Evolutionary conservation across 2,113 vertebrate genomes (phyloP).

Genomic region (Pogonocichla stellata): DNA sequence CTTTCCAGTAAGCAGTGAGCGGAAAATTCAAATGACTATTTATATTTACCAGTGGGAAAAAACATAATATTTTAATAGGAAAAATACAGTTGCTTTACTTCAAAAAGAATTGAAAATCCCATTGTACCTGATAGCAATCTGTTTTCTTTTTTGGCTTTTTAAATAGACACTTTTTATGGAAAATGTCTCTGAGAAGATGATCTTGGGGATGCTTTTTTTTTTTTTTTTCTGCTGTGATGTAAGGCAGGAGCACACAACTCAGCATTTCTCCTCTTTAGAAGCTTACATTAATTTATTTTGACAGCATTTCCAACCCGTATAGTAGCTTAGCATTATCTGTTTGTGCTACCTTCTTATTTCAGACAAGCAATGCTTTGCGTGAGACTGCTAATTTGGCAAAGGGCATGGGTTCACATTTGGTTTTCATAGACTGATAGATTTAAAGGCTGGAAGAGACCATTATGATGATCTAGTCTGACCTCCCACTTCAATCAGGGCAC

Average conservation of each 20-base stretch:
- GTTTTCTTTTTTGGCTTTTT: background rate
- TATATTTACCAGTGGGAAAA: background rate
- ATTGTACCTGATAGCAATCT: background rate
- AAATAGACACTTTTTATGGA: background rate
- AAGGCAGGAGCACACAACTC: background rate
- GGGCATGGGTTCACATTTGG: conserved; percentile 62
- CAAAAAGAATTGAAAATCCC: background rate
- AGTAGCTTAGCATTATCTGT: conserved; percentile 20
- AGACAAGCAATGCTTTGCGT: conserved; percentile 32
- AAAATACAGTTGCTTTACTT: background rate
- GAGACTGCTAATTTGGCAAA: conserved; percentile 57
- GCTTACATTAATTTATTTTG: conserved; percentile 29
- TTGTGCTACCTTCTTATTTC: conserved; percentile 32
- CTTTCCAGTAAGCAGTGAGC: background rate
- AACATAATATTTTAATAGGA: background rate
- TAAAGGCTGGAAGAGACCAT: conserved; percentile 54
- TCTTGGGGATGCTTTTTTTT: background rate
- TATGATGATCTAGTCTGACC: conserved; percentile 44
- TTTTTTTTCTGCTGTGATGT: background rate
- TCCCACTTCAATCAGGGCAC: conserved; percentile 10
- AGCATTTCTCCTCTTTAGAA: background rate
- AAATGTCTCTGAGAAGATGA: background rate
- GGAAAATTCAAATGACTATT: background rate
- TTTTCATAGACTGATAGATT: conserved; percentile 56
- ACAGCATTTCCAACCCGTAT: conserved; percentile 16